phyloP scores from a whole-genome alignment of 2,888 invertebrate species.

The Blera fallax region DNA sequence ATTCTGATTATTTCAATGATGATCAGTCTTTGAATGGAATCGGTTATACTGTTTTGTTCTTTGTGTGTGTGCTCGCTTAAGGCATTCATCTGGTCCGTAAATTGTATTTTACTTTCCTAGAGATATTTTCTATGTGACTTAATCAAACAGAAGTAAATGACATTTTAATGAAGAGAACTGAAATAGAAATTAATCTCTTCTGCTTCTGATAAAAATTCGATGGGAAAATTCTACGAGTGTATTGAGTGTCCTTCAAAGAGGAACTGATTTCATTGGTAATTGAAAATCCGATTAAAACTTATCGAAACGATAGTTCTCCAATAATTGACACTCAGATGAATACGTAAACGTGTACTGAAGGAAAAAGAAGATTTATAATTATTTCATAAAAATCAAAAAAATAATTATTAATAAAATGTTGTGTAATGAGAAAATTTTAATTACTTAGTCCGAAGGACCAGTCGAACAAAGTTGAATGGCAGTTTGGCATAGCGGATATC shows the following conservation, averaged over 20 bases:
- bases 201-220: background rate
- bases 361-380: background rate
- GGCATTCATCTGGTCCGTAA: background rate
- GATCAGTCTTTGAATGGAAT: background rate
- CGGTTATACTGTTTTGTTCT: background rate
- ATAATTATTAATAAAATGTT: background rate
- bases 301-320: background rate
- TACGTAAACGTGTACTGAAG: background rate
- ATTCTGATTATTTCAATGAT: background rate
- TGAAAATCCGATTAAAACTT: background rate
- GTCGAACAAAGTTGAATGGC: background rate
- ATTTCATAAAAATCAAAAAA: background rate
- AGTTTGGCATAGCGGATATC: background rate
- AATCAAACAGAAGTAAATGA: conserved; percentile 1
- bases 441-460: background rate
- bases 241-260: background rate
- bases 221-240: background rate
- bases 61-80: background rate
- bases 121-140: background rate
- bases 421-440: conserved; percentile 3
- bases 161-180: conserved; percentile 8
- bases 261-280: background rate
- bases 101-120: background rate
- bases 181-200: conserved; percentile 1
- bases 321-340: background rate